Evolutionary conservation across 2,113 vertebrate genomes (phyloP), one percentile per base, ranked within the genome.

Genomic region (Peromyscus maniculatus): DNA sequence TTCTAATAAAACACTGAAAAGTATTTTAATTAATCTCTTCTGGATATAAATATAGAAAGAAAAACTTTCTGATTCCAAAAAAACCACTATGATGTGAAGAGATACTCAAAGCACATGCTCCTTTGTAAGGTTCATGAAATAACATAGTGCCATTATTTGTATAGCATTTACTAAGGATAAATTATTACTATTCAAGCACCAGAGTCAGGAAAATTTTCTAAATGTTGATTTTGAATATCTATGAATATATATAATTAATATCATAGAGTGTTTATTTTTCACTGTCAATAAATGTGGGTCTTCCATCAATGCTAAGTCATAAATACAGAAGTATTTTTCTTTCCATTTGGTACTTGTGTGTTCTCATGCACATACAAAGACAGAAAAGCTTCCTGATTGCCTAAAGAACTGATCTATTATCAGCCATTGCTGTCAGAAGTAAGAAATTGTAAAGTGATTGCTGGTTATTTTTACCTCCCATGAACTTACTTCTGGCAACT

Each of bases 1-100:
- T 96, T 94, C 57, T 79, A 87, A 96, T 93, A 90, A 97, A 96
- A 80, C 92, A 59, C 52, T 87, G 66, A 84, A 83, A 90, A 92
- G 5, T 52, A 52, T 71, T 67, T 24, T 19, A 89, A 96, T 80
- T 78, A 87, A 74, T 92, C 13, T 92, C 19, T 96, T 66, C 52
- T 90, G 55, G 31, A 87, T 93, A 64, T 88, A 91, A 89, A 90
- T 72, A 84, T 26, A 89, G 94, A 95, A 96, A 52, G 21, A 43
- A 79, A 87, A 11, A 89, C 64, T 97, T 97, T 92, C 39, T 39
- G 80, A 46, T 93, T 93, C 89, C 46, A 82, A 26, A 93, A 93
- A n/a, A 82, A 46, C 43, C 15, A 80, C 10, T 94, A 31, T 92
- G 67, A 94, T 69, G 5, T 84, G 80, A 93, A 75, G 3, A 86